These are phyloP conservation scores for Varroa destructor DNA, from an alignment of 1,140 invertebrate species.

Conservation along the genomic window DNA sequence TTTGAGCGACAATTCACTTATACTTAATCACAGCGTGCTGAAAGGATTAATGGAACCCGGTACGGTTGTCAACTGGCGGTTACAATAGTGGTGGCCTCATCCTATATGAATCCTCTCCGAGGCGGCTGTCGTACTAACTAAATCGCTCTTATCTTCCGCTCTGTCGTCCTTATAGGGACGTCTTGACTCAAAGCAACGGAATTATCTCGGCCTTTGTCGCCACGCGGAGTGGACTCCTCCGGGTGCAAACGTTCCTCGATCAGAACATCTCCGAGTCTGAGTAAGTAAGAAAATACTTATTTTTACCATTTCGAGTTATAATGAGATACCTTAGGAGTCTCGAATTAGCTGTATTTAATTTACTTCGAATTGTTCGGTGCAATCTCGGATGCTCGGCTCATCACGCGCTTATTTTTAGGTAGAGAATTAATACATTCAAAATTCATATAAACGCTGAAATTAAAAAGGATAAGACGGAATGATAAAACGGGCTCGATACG, in stretches of 20 bases:
- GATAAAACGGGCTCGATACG: too few species aligned
- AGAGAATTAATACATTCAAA: neutral
- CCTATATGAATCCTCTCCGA: too few species aligned
- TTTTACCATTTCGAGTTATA: too few species aligned
- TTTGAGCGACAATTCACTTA: too few species aligned
- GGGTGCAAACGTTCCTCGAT: constrained; percentile 51
- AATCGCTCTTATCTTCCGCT: too few species aligned
- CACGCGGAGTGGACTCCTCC: constrained; percentile 68
- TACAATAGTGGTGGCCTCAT: too few species aligned
- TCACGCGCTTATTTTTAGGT: neutral
- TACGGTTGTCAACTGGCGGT: too few species aligned
- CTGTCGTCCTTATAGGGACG: constrained; percentile 49
- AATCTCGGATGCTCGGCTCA: neutral
- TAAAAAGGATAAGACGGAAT: neutral
- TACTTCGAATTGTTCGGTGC: neutral
- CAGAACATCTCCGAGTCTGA: constrained; percentile 32
- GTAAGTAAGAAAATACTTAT: constrained; percentile 30
- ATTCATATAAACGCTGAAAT: constrained; percentile 20
- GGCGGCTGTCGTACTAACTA: too few species aligned
- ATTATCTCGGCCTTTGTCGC: constrained; percentile 69
- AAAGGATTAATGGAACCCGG: too few species aligned
- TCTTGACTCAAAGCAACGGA: constrained; percentile 62
- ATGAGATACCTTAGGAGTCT: too few species aligned
- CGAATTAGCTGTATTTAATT: too few species aligned
- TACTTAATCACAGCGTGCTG: too few species aligned